Evolutionary conservation across 2,888 invertebrate genomes (phyloP).

Genomic region (Biston betularia): DNA sequence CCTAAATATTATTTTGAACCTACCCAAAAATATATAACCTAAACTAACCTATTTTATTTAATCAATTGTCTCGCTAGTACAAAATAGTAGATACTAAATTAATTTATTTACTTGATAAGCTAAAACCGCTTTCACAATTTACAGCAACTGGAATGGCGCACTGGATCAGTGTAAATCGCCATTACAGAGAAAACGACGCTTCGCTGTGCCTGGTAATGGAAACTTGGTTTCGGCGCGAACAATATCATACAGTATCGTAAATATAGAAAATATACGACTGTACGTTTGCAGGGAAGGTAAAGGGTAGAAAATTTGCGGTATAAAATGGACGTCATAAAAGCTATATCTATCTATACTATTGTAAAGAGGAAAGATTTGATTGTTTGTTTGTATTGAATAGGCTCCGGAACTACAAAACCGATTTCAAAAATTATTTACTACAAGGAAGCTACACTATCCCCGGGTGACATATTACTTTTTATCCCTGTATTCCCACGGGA

Average conservation of each 20-base stretch:
- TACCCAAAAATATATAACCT: too few species aligned
- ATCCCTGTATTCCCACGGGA: too few species aligned
- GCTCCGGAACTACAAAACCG: too few species aligned
- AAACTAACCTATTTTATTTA: too few species aligned
- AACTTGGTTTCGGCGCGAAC: conserved; percentile 51
- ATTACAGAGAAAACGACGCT: conserved; percentile 48
- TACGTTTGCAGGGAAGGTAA: conserved; percentile 16
- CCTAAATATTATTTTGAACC: too few species aligned
- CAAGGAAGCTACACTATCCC: too few species aligned
- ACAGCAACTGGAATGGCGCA: conserved; percentile 15
- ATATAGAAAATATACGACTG: conserved; percentile 46
- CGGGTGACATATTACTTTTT: too few species aligned
- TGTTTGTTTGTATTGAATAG: too few species aligned
- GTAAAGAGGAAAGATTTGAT: too few species aligned
- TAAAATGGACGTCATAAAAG: not conserved
- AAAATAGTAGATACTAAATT: not conserved
- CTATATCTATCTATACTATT: too few species aligned
- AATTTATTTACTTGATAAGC: not conserved
- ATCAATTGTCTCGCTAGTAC: too few species aligned
- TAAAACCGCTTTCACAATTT: conserved; percentile 10
- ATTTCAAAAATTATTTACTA: too few species aligned
- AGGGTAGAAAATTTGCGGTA: conserved; percentile 6
- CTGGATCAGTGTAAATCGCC: conserved; percentile 22
- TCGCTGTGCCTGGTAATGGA: conserved; percentile 44
- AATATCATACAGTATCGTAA: conserved; percentile 48